Evolutionary conservation across 2,113 vertebrate genomes (phyloP), one percentile per base, ranked within the genome.

Genomic region (Vulpes ferrilata): DNA sequence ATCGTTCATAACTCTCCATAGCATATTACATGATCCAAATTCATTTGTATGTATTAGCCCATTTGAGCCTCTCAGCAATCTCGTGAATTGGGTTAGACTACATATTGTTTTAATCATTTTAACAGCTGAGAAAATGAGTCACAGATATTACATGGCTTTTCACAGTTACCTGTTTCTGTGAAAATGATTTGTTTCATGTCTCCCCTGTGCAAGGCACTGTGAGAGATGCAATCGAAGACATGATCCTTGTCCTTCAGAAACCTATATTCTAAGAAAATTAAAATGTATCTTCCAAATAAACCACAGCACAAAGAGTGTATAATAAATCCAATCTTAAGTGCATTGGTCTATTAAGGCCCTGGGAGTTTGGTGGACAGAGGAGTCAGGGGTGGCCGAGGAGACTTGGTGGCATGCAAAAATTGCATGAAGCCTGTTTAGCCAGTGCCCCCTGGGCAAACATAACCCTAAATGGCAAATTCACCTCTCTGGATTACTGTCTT

Each of bases 201-300:
- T 88, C 23, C 38, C 71, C 1, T 2, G 0, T 35, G 51, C 1
- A 59, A 65, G 43, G 25, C 48, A 17, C 32, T 83, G 25, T 51
- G 48, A 55, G 48, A 32, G 16, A 71, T 74, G 32, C 4, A 32
- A 73, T 16, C 27, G n/a, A 89, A 53, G 82, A 90, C 23, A 74
- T n/a, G 48, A 55, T 87, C 86, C 38, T 76, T 97, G 25, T 88
- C 57, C 55, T 97, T 67, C 35, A 95, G 64, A 60, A 93, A 74
- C 30, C 60, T 93, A 20, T n/a, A 57, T n/a, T 88, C 76, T 67
- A 64, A 27, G 69, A 64, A 82, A 82, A 91, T 51, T 74, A 48
- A 84, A 83, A 65, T 15, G 25, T 71, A 87, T 20, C 35, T 43
- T 74, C 20, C 35, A 87, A 57, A 78, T 64, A 82, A 89, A 69